Conservation (phyloP, 2,113 vertebrate species). For the Heliornis fulica region DNA sequence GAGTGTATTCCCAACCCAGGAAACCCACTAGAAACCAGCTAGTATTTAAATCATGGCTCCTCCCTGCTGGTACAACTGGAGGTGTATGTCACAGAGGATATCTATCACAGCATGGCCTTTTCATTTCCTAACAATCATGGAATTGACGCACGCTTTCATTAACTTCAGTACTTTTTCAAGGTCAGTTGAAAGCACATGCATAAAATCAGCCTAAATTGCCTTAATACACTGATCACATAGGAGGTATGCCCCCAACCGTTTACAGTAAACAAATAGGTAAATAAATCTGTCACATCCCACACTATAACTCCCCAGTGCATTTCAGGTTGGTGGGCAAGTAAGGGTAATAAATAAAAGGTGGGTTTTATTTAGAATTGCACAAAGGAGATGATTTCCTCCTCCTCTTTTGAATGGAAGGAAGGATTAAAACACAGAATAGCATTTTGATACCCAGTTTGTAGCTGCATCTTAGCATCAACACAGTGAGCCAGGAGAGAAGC, state of each 20-base stretch:
- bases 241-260: not conserved
- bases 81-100: not conserved
- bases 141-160: slow-evolving; percentile 31
- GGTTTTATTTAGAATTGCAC: not conserved
- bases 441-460: slow-evolving; percentile 31
- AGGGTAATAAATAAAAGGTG: not conserved
- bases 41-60: slow-evolving; percentile 43
- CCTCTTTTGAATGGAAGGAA: not conserved
- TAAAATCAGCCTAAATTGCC: slow-evolving; percentile 12
- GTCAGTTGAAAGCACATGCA: not conserved
- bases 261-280: slow-evolving; percentile 3
- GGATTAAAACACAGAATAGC: slow-evolving; percentile 6
- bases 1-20: not conserved
- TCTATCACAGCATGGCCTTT: slow-evolving; percentile 42
- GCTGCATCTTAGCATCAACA: slow-evolving; percentile 22
- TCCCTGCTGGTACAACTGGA: slow-evolving; percentile 47
- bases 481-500: slow-evolving; percentile 25
- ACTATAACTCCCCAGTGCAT: not conserved
- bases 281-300: not conserved
- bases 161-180: slow-evolving; percentile 27
- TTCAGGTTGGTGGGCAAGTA: not conserved
- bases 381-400: not conserved
- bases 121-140: slow-evolving; percentile 3
- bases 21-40: not conserved
- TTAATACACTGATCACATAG: not conserved